These are phyloP conservation scores for Brenthis daphne DNA, from an alignment of 2,888 invertebrate species.

Conservation along the genomic window DNA sequence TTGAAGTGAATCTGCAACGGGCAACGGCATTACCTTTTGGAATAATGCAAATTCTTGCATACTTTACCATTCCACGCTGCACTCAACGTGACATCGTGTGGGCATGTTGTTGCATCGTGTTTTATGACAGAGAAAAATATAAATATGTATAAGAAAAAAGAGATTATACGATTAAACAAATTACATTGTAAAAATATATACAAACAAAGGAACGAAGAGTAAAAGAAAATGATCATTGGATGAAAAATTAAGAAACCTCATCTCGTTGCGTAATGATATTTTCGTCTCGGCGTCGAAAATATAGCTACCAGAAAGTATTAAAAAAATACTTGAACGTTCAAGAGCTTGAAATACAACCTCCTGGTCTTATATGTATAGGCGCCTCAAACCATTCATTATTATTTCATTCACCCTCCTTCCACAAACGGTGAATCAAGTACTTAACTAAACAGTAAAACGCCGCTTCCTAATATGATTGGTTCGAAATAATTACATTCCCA, in stretches of 20 bases:
- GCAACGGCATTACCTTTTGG: conserved; percentile 17
- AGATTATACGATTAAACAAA: too few relatives aligned
- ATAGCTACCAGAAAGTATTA: background rate
- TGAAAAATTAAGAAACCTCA: conserved; percentile 12
- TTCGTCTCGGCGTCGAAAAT: conserved; percentile 2
- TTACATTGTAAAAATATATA: background rate
- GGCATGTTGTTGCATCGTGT: background rate
- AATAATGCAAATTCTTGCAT: conserved; percentile 25
- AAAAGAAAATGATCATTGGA: conserved; percentile 10
- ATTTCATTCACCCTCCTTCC: conserved; percentile 31
- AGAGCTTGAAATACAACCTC: conserved; percentile 21
- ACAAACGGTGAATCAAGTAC: conserved; percentile 15
- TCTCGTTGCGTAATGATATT: conserved; percentile 11
- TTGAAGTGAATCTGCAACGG: background rate
- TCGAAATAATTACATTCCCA: too few relatives aligned
- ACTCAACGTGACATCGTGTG: conserved; percentile 1
- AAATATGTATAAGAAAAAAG: too few relatives aligned
- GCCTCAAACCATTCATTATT: conserved; percentile 37
- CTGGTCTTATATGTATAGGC: conserved; percentile 31
- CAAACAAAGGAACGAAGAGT: background rate
- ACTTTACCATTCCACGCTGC: conserved; percentile 7
- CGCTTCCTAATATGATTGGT: background rate
- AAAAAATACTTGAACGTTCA: conserved; percentile 13
- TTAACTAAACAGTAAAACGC: conserved; percentile 17
- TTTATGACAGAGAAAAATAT: too few relatives aligned